A percentile compares a stretch with the other conserved stretches of the same genome.
These are phyloP conservation scores for Miniopterus natalensis DNA, from an alignment of 2,113 vertebrate species.

Conservation along the genomic window DNA sequence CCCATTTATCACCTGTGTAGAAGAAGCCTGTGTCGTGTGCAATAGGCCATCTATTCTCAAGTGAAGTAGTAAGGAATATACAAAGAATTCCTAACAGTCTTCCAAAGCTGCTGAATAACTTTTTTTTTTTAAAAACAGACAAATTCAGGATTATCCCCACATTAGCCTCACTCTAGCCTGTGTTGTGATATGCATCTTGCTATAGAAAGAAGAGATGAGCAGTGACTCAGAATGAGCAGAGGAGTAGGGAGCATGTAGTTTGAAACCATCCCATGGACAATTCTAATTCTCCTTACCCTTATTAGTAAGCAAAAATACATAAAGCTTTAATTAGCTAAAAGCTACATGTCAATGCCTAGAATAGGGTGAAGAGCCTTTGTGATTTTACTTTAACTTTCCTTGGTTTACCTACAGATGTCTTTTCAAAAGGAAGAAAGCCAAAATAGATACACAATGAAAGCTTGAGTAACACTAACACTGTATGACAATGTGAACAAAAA, in stretches of 20 bases:
- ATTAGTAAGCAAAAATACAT: neutral
- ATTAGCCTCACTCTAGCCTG: neutral
- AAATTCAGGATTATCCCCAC: neutral
- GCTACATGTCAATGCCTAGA: neutral
- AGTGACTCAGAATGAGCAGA: neutral
- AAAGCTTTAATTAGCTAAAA: slow-evolving; percentile 16
- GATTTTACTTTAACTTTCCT: neutral
- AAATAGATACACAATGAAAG: neutral
- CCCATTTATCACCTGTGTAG: neutral
- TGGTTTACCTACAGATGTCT: neutral
- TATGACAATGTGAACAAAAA: neutral
- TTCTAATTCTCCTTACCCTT: neutral
- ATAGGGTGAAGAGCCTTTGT: neutral
- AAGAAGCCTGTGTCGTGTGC: neutral
- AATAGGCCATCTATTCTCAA: neutral
- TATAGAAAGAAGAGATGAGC: neutral
- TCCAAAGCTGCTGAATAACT: neutral
- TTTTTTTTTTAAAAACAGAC: neutral
- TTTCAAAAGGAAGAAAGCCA: slow-evolving; percentile 10
- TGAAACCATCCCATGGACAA: neutral
- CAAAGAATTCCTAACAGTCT: slow-evolving; percentile 28
- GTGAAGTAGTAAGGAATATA: neutral
- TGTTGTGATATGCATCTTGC: neutral
- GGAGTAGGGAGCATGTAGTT: neutral
- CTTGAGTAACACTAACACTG: neutral